phyloP scores from a whole-genome alignment of 2,113 vertebrate genomes.

The Cyphomyrus discorhynchus region DNA sequence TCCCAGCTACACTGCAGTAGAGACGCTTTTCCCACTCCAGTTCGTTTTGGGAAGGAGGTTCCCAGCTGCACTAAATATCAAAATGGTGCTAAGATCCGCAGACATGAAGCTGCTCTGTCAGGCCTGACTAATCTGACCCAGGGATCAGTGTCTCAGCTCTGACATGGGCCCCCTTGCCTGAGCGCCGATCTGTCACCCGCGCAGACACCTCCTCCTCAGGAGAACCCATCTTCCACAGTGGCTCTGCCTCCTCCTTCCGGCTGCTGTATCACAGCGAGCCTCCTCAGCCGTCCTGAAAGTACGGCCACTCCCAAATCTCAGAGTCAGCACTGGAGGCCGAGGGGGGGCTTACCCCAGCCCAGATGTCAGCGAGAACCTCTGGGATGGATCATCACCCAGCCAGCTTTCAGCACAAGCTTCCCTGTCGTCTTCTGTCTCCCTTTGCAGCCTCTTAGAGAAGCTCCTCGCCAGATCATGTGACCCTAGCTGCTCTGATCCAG shows the following conservation, averaged over 20 bases:
- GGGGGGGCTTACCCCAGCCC: neutral
- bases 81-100: neutral
- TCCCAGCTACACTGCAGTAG: neutral
- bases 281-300: neutral
- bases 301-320: neutral
- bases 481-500: neutral
- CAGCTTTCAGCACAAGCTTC: neutral
- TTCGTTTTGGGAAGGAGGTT: neutral
- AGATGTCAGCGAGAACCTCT: neutral
- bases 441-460: neutral
- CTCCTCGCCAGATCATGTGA: neutral
- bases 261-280: neutral
- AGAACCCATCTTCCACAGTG: neutral
- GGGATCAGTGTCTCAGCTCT: conserved; percentile 12
- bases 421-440: neutral
- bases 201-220: neutral
- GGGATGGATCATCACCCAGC: neutral
- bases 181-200: neutral
- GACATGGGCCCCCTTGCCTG: neutral
- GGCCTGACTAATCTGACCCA: neutral
- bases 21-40: neutral
- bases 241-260: neutral
- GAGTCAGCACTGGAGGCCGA: neutral
- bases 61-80: neutral
- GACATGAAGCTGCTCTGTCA: neutral